phyloP scores from a whole-genome alignment of 2,888 invertebrate species.

The Pediacus dermestoides region DNA sequence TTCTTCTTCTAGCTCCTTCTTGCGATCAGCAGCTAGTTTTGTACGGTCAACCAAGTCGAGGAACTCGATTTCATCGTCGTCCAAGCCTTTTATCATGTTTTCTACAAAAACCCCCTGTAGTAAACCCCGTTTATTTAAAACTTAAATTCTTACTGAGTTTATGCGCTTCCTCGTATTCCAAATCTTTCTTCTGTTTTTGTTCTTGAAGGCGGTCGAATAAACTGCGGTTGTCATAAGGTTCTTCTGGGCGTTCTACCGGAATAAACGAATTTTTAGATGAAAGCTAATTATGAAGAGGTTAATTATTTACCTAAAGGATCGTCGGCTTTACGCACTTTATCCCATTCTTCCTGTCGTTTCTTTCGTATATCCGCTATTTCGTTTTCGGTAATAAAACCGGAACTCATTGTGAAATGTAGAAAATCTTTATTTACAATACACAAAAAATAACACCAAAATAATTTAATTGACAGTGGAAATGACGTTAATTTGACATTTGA shows the following conservation, averaged over 20 bases:
- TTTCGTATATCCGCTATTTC: constrained; percentile 79
- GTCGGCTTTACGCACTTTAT: constrained; percentile 85
- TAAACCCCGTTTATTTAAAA: background rate
- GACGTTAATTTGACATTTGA: too few species aligned
- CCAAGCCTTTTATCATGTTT: constrained; percentile 84
- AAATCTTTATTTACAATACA: too few species aligned
- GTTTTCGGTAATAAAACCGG: constrained; percentile 85
- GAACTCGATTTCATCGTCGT: constrained; percentile 95
- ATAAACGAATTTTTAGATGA: constrained; percentile 8
- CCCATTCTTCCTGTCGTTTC: constrained; percentile 93
- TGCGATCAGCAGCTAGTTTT: constrained; percentile 80
- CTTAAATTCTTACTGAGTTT: constrained; percentile 73
- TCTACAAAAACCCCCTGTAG: constrained; percentile 51
- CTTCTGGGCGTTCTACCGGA: constrained; percentile 79
- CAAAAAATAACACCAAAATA: too few species aligned
- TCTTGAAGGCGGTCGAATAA: constrained; percentile 91
- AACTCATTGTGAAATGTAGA: constrained; percentile 87
- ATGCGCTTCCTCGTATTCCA: constrained; percentile 93
- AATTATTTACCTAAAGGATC: constrained; percentile 74
- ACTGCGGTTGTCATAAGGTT: constrained; percentile 75
- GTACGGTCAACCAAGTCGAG: constrained; percentile 84
- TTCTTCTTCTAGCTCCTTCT: constrained; percentile 79
- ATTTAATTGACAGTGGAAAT: too few species aligned
- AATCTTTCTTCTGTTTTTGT: constrained; percentile 84
- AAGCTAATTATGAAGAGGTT: constrained; percentile 4